Base-by-base conservation (phyloP, 2,113 vertebrate species). In the Megaceryle maxima region DNA sequence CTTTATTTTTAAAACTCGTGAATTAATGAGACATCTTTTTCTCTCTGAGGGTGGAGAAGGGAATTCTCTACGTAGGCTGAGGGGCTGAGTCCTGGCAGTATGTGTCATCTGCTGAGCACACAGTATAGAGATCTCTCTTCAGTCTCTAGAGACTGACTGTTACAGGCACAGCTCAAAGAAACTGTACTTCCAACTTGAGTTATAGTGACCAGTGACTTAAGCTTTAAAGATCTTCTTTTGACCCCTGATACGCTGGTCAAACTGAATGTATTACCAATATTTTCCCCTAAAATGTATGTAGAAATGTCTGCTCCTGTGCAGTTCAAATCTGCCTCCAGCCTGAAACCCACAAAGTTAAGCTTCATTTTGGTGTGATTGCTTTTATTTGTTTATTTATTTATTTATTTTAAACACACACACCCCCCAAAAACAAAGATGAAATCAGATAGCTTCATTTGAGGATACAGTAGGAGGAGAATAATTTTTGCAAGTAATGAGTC, bases 1-100 rank as follows among this genome's bases (percentile, higher is more conserved):
- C 33, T 66, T 82, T 87, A 87, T 89, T 97, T 96, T 92, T 92
- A 96, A 67, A 13, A 35, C 28, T 88, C 13, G 7, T 53, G 28
- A 79, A 53, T 76, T 79, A 39, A 76, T 44, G 69, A 83, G 83
- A 43, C 56, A 43, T 53, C 35, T 51, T 66, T 80, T 76, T 48
- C 16, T 88, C 50, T 74, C 55, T 82, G 31, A 24, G 53, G 24
- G 25, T 89, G 53, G 53, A 93, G 66, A 48, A 64, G 14, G 18
- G 25, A 13, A 66, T 89, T 87, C 66, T 63, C 41, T 57, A 0
- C 35, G 33, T 67, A 60, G 73, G 59, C 25, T 67, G 75, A 48
- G 31, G 7, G 10, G 28, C 14, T 0, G 3, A 73, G 39, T 10
- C 26, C 81, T 96, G 86, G 77, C 67, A 86, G 31, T 0, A 0